Base-by-base conservation (phyloP, 2,888 invertebrate species). In the Zootermopsis nevadensis region DNA sequence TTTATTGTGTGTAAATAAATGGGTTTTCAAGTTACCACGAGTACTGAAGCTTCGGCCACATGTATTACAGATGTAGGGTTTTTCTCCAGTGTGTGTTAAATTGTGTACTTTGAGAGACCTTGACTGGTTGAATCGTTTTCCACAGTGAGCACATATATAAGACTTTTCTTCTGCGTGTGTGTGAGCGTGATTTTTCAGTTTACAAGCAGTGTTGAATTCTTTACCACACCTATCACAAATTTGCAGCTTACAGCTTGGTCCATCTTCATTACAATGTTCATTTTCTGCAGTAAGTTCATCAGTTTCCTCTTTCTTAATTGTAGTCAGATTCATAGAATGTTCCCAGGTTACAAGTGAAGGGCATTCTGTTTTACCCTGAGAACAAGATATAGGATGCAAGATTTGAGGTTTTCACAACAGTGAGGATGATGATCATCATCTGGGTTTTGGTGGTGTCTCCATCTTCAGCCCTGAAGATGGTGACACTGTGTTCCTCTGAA, bases 101-200 rank as follows among this genome's bases (percentile, higher is more conserved):
- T 10, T 15, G 15, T 69, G 69, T 22, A 33, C 30, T 69, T 69
- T 69, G 33, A 69, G 69, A 33, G 69, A 30, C 0, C 33, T 33
- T 30, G 27, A 2, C 27, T 60, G 60, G 27, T 27, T 60, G 60
- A 60, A 60, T 7, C 6, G n/a, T 60, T 60, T 60, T 0, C 60
- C 60, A 60, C 60, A 60, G 10, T 60, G n/a, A 27, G n/a, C n/a
- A 60, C 60, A 60, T 60, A 27, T n/a, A 60, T 60, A 60, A 60
- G 60, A n/a, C n/a, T 60, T 60, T 10, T 60, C 60, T n/a, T 60
- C 60, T 27, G 27, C n/a, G 27, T 60, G 60, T 60, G 27, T 27
- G n/a, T n/a, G 60, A 27, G 3, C 60, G 15, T 60, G 60, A 60
- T n/a, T 27, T n/a, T 60, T 60, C 60, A 60, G 27, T 60, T 60